These are phyloP conservation scores for Yponomeuta evonymella DNA, from an alignment of 2,888 invertebrate genomes.

Conservation along the genomic window DNA sequence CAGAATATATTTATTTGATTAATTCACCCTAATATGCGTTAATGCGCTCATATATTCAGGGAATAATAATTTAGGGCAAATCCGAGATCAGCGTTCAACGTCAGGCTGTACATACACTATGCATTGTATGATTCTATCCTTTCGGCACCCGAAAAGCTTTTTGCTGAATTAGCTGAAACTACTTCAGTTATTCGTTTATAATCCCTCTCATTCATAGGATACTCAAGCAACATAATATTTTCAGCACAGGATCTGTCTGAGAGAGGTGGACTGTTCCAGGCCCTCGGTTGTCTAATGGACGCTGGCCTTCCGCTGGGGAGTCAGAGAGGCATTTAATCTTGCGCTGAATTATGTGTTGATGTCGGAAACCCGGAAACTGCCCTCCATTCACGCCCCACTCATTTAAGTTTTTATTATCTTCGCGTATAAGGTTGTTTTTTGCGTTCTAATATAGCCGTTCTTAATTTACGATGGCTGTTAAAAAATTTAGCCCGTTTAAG, in stretches of 20 bases:
- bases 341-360: slow-evolving; percentile 69
- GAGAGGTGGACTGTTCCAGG: slow-evolving; percentile 41
- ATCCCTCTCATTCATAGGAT: not conserved
- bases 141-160: not conserved
- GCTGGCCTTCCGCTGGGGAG: slow-evolving; percentile 59
- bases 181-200: not conserved
- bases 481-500: not conserved
- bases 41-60: not conserved
- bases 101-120: not conserved
- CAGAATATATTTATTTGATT: not conserved
- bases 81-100: not conserved
- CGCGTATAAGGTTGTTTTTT: slow-evolving; percentile 15
- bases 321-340: slow-evolving; percentile 71
- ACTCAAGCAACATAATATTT: slow-evolving; percentile 3
- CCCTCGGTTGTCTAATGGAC: slow-evolving; percentile 56
- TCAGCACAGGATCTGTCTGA: slow-evolving; percentile 25
- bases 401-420: slow-evolving; percentile 58
- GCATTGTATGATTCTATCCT: not conserved
- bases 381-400: slow-evolving; percentile 51
- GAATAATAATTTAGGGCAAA: not conserved
- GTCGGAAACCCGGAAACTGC: slow-evolving; percentile 62
- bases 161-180: not conserved
- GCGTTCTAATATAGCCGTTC: not conserved
- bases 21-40: not conserved
- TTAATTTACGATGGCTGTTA: not conserved